These are phyloP conservation scores for Isotomurus palustris DNA, from an alignment of 2,888 invertebrate genomes.

Conservation along the genomic window DNA sequence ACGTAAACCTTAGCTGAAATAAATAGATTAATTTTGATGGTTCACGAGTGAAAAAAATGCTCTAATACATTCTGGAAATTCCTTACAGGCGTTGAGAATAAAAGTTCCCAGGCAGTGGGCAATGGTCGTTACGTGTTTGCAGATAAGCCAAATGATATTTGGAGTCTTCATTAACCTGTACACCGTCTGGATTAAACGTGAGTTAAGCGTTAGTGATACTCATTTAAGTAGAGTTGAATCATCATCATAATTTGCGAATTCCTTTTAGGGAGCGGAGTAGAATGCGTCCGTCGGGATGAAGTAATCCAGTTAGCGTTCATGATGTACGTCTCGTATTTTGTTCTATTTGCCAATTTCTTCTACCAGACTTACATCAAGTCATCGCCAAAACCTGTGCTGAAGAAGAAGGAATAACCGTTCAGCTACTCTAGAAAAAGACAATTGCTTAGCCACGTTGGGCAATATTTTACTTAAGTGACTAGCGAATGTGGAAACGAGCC, in stretches of 20 bases:
- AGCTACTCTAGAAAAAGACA: too few species aligned
- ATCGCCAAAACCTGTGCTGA: slow-evolving; percentile 10
- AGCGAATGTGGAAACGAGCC: too few species aligned
- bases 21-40: not conserved
- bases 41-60: not conserved
- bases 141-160: slow-evolving; percentile 45
- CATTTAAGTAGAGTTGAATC: not conserved
- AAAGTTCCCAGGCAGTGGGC: slow-evolving; percentile 41
- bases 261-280: slow-evolving; percentile 26
- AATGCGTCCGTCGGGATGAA: slow-evolving; percentile 48
- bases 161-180: slow-evolving; percentile 44
- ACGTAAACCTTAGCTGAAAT: slow-evolving; percentile 4
- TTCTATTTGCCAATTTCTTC: slow-evolving; percentile 89
- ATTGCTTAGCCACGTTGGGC: too few species aligned
- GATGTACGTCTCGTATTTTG: slow-evolving; percentile 92
- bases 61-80: not conserved
- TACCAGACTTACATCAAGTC: slow-evolving; percentile 68
- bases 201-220: not conserved
- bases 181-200: slow-evolving; percentile 43
- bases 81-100: slow-evolving; percentile 37
- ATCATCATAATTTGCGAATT: not conserved
- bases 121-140: slow-evolving; percentile 44
- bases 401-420: too few species aligned
- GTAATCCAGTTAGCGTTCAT: slow-evolving; percentile 84
- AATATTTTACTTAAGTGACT: too few species aligned